These are phyloP conservation scores for Muschampia plurimacula DNA, from an alignment of 2,888 invertebrate genomes.

Conservation along the genomic window DNA sequence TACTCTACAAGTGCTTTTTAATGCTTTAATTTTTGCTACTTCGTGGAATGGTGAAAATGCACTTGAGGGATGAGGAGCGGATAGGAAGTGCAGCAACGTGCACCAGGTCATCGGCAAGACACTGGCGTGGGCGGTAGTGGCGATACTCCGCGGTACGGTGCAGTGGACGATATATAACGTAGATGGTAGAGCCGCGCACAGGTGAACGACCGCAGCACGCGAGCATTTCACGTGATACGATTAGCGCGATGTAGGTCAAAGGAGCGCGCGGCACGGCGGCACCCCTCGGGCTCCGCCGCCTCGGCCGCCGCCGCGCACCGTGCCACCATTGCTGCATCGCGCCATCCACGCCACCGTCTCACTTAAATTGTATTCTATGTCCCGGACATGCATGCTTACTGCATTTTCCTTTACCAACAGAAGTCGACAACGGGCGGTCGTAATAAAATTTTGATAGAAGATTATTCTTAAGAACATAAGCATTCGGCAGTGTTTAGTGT, in stretches of 20 bases:
- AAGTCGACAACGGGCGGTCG: no score
- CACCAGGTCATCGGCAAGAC: neutral
- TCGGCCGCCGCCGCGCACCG: constrained; percentile 49
- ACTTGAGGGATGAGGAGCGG: neutral
- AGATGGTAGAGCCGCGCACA: constrained; percentile 50
- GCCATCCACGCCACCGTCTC: neutral
- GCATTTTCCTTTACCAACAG: constrained; percentile 10
- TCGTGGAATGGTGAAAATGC: no score
- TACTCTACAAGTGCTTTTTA: no score
- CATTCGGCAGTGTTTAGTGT: no score
- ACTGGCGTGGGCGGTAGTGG: neutral
- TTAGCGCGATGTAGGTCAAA: constrained; percentile 74
- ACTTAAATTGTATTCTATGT: constrained; percentile 28
- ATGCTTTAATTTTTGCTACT: no score
- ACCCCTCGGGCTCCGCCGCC: constrained; percentile 40
- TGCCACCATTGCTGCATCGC: constrained; percentile 2
- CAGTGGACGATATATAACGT: neutral
- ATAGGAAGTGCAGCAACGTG: neutral
- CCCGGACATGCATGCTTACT: constrained; percentile 29
- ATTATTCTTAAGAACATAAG: no score
- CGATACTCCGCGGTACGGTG: neutral
- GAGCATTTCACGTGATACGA: constrained; percentile 73
- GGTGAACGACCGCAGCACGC: constrained; percentile 72
- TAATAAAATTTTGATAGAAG: no score
- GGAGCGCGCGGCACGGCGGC: constrained; percentile 43